Percentiles rank a stretch among this genome's conserved stretches.
Conservation (phyloP, 2,888 invertebrate genomes). For the Lysandra bellargus region DNA sequence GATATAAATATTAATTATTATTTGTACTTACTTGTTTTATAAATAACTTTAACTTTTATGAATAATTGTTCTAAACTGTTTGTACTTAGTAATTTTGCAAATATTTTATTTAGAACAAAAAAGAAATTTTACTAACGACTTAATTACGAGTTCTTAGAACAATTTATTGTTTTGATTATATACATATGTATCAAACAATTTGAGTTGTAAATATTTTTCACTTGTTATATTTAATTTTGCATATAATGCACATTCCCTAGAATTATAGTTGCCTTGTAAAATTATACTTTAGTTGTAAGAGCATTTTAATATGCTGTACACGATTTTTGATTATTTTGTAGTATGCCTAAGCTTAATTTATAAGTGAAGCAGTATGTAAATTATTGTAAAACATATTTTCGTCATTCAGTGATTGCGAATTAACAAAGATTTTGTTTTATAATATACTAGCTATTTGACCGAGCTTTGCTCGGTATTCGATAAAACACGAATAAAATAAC, state of each 20-base stretch:
- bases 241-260: slow-evolving; percentile 26
- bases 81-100: slow-evolving; percentile 1
- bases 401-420: slow-evolving; percentile 24
- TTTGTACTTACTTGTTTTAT: neutral
- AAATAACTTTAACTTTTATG: neutral
- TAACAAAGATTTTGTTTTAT: neutral
- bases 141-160: neutral
- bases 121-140: neutral
- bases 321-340: slow-evolving; percentile 10
- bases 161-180: neutral
- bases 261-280: slow-evolving; percentile 3
- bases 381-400: neutral
- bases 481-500: too few relatives aligned
- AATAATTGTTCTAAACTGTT: neutral
- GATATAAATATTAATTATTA: too few relatives aligned
- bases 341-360: neutral
- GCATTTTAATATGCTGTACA: neutral
- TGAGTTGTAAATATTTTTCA: slow-evolving; percentile 18
- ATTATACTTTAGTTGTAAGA: slow-evolving; percentile 23
- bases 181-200: neutral
- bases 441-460: neutral
- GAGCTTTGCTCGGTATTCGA: too few relatives aligned
- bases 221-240: neutral
- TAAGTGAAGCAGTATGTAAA: slow-evolving; percentile 11
- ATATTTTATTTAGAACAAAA: neutral